Conservation (phyloP, 2,113 vertebrate species). For the Gila orcuttii region DNA sequence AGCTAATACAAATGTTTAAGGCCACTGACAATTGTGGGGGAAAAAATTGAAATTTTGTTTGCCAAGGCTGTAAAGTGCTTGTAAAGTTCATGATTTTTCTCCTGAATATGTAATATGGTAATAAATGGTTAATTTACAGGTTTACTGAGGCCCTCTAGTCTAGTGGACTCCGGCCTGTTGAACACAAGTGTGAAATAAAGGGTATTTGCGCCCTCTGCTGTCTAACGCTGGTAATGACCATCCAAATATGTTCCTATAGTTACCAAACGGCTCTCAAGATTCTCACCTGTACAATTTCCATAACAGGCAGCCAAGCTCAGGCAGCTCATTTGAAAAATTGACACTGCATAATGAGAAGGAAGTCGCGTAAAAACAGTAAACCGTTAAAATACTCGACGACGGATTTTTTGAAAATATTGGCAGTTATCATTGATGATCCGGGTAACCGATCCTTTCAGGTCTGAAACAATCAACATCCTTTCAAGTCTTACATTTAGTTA, state of each 20-base stretch:
- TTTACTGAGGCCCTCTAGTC: conserved; percentile 17
- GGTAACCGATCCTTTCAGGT: neutral
- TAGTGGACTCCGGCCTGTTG: neutral
- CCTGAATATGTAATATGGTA: too few species aligned
- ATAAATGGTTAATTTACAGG: neutral
- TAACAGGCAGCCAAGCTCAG: too few species aligned
- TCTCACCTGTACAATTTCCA: conserved; percentile 1
- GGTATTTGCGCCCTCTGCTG: conserved; percentile 1
- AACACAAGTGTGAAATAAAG: neutral
- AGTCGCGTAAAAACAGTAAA: too few species aligned
- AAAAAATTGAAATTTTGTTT: neutral
- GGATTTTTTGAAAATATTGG: neutral
- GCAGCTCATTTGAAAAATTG: neutral
- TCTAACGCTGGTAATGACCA: neutral
- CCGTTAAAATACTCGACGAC: neutral
- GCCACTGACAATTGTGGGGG: neutral
- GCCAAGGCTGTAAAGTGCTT: neutral
- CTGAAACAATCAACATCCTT: neutral
- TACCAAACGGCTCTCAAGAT: neutral
- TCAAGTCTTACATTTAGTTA: neutral
- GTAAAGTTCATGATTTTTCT: neutral
- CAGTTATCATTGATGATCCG: conserved; percentile 15
- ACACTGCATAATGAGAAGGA: neutral
- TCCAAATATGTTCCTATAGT: conserved; percentile 24
- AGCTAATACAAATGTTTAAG: neutral